phyloP scores from a whole-genome alignment of 2,888 invertebrate genomes.

The Entomobrya proxima region DNA sequence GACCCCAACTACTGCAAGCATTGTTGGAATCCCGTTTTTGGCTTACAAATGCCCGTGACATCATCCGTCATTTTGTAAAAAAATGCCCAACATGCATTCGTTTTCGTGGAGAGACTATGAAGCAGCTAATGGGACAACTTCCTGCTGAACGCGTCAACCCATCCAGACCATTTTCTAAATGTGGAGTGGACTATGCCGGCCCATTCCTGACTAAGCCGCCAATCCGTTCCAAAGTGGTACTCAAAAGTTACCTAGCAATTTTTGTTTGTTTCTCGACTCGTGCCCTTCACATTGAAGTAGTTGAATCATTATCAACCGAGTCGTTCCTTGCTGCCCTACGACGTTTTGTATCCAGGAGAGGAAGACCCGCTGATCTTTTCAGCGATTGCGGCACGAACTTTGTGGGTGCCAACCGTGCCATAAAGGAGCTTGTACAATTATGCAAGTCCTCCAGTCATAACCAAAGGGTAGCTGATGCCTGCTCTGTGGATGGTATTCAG shows the following conservation, averaged over 20 bases:
- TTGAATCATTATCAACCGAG: not conserved
- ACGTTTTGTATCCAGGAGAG: not conserved
- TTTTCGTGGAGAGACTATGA: not conserved
- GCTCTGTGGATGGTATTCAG: conserved; percentile 14
- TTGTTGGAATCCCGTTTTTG: not conserved
- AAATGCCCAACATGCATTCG: conserved; percentile 55
- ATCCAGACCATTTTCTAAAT: conserved; percentile 72
- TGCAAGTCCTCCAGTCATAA: not conserved
- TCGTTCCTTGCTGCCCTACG: not conserved
- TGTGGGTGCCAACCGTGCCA: not conserved
- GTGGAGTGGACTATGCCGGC: conserved; percentile 58
- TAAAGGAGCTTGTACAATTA: not conserved
- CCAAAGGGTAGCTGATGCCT: not conserved
- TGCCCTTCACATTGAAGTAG: not conserved
- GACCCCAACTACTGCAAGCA: not conserved
- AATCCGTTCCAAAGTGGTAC: not conserved
- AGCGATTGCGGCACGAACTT: not conserved
- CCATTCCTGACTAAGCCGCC: not conserved
- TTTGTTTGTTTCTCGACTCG: not conserved
- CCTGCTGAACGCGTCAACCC: conserved; percentile 72
- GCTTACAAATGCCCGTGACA: not conserved
- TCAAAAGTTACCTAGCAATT: not conserved
- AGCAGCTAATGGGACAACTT: conserved; percentile 75
- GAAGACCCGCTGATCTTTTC: not conserved
- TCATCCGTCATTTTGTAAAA: not conserved